Base-by-base conservation (phyloP, 1,140 invertebrate species). In the Cydia pomonella region DNA sequence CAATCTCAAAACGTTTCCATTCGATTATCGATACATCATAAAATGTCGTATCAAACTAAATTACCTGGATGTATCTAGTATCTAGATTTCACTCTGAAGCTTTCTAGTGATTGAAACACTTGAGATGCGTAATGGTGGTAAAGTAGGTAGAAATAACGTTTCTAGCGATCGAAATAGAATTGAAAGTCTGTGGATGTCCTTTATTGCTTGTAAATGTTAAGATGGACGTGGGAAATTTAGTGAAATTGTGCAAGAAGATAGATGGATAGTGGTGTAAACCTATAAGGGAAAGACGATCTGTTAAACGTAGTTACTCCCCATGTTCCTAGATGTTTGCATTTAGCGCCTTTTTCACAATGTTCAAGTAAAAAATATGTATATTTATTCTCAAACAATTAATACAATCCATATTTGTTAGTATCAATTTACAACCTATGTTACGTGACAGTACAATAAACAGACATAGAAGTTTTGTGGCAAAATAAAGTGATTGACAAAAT, bases 91-190 rank as follows among this genome's bases (percentile, higher is more conserved):
- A 50, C 47, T 59, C 21, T 23, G 53, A 23, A 23, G 53, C 53
- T 59, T 59, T 59, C 53, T 59, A 53, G 50, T 18, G 50, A 59
- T 59, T 23, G 53, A 23, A 59, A 59, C 53, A 59, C 53, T 59
- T n/a, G 21, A 0, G 53, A 59, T 59, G 50, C 44, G 16, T 59
- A 59, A 59, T 59, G 53, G 53, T 9, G 21, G 53, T n/a, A 23
- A 59, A 23, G 53, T 59, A 23, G 53, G 53, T 23, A 2, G 44
- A 50, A 18, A 44, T 44, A 44, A 18, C n/a, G 21, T 59, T 59
- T 59, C 53, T 59, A 59, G 53, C 12, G 41, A 5, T 50, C 0
- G 18, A 18, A n/a, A 18, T 59, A 2, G 2, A 59, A 21, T 59
- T 59, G 18, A 23, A 59, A 59, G 53, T 59, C 53, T 23, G 6